A percentile compares a stretch with the other conserved stretches of the same genome.
Conservation (phyloP, 2,797 vertebrate genomes). For the Petrocephalus schoutedeni region DNA sequence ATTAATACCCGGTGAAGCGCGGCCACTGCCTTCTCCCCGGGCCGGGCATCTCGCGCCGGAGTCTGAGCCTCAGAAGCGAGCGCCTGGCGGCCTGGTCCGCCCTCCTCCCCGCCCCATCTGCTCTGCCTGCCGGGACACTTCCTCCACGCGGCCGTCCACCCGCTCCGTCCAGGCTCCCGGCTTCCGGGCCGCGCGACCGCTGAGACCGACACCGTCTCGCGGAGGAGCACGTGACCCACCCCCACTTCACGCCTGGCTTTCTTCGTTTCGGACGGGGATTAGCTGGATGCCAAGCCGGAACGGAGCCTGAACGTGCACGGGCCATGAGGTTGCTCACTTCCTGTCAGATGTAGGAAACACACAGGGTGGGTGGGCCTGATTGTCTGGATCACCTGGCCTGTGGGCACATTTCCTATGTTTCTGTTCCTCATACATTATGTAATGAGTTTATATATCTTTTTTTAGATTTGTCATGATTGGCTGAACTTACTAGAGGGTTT, state of each 20-base stretch:
- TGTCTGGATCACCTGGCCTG: neutral
- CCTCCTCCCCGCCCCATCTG: slow-evolving; percentile 57
- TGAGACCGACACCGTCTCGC: neutral
- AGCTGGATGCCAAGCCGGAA: slow-evolving; percentile 21
- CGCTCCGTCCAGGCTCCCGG: slow-evolving; percentile 42
- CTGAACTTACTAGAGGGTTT: neutral
- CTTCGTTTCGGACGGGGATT: neutral
- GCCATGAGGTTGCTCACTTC: neutral
- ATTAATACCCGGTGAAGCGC: neutral
- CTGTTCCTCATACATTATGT: neutral
- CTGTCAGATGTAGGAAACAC: neutral
- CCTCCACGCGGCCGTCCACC: slow-evolving; percentile 51
- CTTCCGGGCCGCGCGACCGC: slow-evolving; percentile 15
- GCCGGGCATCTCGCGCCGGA: neutral
- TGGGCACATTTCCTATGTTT: neutral
- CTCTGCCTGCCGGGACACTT: slow-evolving; percentile 46
- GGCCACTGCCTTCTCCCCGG: neutral
- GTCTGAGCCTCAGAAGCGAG: slow-evolving; percentile 11
- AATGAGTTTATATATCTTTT: neutral
- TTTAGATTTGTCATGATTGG: neutral
- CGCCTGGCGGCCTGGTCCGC: slow-evolving; percentile 41
- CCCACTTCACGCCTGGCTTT: neutral
- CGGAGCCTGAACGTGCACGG: neutral
- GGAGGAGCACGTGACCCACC: neutral
- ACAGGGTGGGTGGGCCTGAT: neutral